Evolutionary conservation across 2,888 invertebrate species (phyloP).

Genomic region (Ectemnius continuus): DNA sequence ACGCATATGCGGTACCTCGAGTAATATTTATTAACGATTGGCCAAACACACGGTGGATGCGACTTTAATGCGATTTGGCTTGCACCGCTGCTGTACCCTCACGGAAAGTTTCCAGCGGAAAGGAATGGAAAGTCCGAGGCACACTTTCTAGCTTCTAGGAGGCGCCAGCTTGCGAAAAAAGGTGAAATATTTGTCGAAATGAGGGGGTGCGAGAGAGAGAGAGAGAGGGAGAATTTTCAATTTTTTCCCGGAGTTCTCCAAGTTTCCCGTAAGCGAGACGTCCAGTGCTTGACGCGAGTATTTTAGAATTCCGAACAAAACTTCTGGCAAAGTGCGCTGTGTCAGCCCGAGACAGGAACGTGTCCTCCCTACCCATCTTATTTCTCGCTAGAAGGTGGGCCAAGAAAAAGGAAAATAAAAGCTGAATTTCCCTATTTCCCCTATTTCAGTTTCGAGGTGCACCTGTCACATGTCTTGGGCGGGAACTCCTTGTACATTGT

Average conservation of each 20-base stretch:
- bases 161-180: constrained; percentile 15
- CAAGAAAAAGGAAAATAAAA: constrained; percentile 26
- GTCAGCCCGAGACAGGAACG: constrained; percentile 46
- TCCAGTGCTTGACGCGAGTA: constrained; percentile 28
- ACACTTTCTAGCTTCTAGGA: background rate
- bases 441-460: constrained; percentile 47
- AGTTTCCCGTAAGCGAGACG: constrained; percentile 29
- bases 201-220: background rate
- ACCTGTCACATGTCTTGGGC: constrained; percentile 35
- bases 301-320: constrained; percentile 58
- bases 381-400: constrained; percentile 21
- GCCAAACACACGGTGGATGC: too few species aligned
- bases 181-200: constrained; percentile 18
- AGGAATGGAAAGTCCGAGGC: background rate
- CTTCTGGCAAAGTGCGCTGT: constrained; percentile 46
- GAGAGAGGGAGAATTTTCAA: constrained; percentile 42
- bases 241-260: constrained; percentile 41
- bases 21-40: too few species aligned
- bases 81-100: background rate
- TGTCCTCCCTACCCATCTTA: constrained; percentile 43
- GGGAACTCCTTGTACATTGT: too few species aligned
- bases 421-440: constrained; percentile 51
- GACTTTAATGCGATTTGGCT: background rate
- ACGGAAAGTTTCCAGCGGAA: background rate
- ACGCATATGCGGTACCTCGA: too few species aligned